A percentile compares a stretch with the other conserved stretches of the same genome.
Evolutionary conservation across 2,113 vertebrate species (phyloP).

Genomic region (Rhabdomys dilectus): DNA sequence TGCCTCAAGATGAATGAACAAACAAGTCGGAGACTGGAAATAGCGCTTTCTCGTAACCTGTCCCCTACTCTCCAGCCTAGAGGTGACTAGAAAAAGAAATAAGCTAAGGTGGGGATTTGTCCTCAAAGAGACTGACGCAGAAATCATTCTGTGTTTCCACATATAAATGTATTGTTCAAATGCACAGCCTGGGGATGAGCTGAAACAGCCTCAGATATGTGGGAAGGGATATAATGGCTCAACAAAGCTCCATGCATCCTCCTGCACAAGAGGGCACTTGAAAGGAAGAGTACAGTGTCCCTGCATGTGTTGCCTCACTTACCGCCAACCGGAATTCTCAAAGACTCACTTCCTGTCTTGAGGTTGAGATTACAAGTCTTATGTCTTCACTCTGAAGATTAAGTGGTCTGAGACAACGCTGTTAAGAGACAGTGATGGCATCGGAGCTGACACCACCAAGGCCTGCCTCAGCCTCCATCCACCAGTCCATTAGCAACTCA

Average conservation of each 20-base stretch:
- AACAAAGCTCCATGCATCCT: not conserved
- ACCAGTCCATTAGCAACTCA: not conserved
- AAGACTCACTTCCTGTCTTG: not conserved
- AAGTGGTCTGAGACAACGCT: not conserved
- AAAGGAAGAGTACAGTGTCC: not conserved
- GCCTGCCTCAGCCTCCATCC: not conserved
- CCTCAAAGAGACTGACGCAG: not conserved
- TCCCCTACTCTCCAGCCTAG: not conserved
- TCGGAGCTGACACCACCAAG: not conserved
- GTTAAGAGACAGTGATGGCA: not conserved
- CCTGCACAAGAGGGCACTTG: not conserved
- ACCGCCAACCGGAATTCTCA: not conserved
- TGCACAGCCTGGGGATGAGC: not conserved
- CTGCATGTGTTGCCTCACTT: not conserved
- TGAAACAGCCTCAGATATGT: not conserved
- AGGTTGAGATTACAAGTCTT: not conserved
- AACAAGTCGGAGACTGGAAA: not conserved
- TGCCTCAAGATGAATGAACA: not conserved
- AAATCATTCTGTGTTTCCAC: not conserved
- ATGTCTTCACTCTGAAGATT: not conserved
- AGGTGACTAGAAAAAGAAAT: conserved; percentile 7
- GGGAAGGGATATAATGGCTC: not conserved
- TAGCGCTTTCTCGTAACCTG: not conserved
- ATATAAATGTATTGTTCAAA: conserved; percentile 45
- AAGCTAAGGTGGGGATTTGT: conserved; percentile 11